Evolutionary conservation across 2,797 vertebrate species (phyloP).

Genomic region (Leptoclinus maculatus): DNA sequence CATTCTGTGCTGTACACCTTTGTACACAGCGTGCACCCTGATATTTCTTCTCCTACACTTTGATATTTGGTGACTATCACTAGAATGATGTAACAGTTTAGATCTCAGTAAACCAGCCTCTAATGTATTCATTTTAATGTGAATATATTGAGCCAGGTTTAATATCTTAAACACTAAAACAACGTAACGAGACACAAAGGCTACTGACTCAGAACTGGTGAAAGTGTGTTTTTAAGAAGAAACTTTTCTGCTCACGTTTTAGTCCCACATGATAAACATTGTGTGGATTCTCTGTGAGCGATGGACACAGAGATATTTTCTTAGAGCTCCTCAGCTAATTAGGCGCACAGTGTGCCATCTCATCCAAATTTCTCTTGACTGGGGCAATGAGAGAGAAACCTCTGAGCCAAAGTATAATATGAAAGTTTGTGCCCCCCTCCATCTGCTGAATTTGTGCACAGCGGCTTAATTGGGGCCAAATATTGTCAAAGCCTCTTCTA

Average conservation of each 20-base stretch:
- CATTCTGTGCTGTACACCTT: background rate
- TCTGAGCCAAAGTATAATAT: slow-evolving; percentile 72
- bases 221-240: background rate
- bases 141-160: too few species aligned
- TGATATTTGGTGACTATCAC: too few species aligned
- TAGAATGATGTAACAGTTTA: too few species aligned
- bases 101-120: too few species aligned
- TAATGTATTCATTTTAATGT: too few species aligned
- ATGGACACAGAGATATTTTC: slow-evolving; percentile 48
- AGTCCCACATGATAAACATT: slow-evolving; percentile 16
- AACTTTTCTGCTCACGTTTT: background rate
- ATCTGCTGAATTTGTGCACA: slow-evolving; percentile 71
- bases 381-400: slow-evolving; percentile 71
- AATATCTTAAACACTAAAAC: too few species aligned
- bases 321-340: slow-evolving; percentile 69
- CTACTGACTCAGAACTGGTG: background rate
- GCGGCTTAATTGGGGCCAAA: slow-evolving; percentile 79
- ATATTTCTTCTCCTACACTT: background rate
- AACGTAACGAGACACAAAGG: too few species aligned
- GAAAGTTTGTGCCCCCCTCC: slow-evolving; percentile 70
- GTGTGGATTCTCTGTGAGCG: slow-evolving; percentile 26
- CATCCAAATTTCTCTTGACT: slow-evolving; percentile 71
- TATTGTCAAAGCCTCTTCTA: slow-evolving; percentile 72
- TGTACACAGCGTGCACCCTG: fast-evolving
- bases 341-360: slow-evolving; percentile 67